phyloP scores from a whole-genome alignment of 2,113 vertebrate genomes.

The Microcebus ravelobensis region DNA sequence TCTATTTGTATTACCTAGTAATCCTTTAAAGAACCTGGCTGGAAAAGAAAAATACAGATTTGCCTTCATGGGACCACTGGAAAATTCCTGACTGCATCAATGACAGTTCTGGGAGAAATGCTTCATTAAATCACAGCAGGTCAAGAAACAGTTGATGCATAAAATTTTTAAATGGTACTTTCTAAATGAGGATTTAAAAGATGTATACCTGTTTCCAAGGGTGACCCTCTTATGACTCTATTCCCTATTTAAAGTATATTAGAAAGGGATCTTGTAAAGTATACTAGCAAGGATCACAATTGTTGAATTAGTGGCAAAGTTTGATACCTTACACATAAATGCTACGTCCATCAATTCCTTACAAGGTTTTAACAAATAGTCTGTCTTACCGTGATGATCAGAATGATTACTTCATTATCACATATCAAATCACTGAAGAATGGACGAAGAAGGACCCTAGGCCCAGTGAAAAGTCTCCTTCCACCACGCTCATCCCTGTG shows the following conservation, averaged over 20 bases:
- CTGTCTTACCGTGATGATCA: neutral
- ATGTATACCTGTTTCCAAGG: neutral
- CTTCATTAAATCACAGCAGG: conserved; percentile 16
- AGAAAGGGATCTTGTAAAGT: neutral
- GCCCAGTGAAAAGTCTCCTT: neutral
- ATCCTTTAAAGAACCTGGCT: neutral
- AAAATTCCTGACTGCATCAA: neutral
- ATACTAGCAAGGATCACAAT: neutral
- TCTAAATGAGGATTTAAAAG: neutral
- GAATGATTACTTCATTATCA: neutral
- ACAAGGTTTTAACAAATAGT: neutral
- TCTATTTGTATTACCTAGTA: neutral
- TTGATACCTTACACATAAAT: neutral
- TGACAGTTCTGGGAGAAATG: neutral
- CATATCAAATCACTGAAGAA: neutral
- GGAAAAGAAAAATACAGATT: neutral
- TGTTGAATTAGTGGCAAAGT: neutral
- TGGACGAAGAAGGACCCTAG: neutral
- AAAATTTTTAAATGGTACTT: neutral
- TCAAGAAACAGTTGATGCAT: neutral
- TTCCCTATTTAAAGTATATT: neutral
- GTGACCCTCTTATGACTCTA: neutral
- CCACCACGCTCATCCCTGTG: accelerated
- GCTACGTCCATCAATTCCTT: neutral
- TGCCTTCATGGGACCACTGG: neutral